Conservation (phyloP, 2,113 vertebrate species). For the Rhinoderma darwinii region DNA sequence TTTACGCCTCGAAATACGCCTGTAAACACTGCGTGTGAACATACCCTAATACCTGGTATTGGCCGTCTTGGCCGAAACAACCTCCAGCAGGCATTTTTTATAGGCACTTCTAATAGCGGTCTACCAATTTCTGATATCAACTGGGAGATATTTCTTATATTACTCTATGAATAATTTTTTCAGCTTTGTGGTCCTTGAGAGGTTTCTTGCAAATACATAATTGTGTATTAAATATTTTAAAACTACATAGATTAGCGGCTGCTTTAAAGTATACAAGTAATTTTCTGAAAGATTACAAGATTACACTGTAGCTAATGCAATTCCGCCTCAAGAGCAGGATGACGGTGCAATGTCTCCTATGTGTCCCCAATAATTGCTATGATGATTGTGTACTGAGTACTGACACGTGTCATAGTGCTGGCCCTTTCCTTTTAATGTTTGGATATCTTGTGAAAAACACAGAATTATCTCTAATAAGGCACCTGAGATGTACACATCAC, state of each 20-base stretch:
- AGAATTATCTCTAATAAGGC: conserved; percentile 46
- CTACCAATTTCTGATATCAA: too few relatives aligned
- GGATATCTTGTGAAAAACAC: conserved; percentile 38
- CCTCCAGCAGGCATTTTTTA: too few relatives aligned
- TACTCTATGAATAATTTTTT: neutral
- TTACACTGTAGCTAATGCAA: neutral
- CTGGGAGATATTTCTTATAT: neutral
- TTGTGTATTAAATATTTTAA: neutral
- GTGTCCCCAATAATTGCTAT: conserved; percentile 12
- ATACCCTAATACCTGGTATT: too few relatives aligned
- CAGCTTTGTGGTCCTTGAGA: neutral
- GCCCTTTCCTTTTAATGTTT: conserved; percentile 10
- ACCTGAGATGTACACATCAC: conserved; percentile 33
- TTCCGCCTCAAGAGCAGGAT: neutral
- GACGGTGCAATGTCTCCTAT: neutral
- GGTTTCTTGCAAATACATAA: neutral
- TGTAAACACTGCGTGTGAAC: too few relatives aligned
- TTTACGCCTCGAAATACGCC: too few relatives aligned
- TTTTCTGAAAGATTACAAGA: neutral
- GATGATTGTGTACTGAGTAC: conserved; percentile 34
- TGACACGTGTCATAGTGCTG: conserved; percentile 22
- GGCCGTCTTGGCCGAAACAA: too few relatives aligned
- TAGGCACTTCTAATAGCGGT: too few relatives aligned
- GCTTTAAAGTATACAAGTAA: neutral
- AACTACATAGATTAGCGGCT: neutral